These are phyloP conservation scores for Antechinus flavipes DNA, from an alignment of 2,113 vertebrate species.

Conservation along the genomic window DNA sequence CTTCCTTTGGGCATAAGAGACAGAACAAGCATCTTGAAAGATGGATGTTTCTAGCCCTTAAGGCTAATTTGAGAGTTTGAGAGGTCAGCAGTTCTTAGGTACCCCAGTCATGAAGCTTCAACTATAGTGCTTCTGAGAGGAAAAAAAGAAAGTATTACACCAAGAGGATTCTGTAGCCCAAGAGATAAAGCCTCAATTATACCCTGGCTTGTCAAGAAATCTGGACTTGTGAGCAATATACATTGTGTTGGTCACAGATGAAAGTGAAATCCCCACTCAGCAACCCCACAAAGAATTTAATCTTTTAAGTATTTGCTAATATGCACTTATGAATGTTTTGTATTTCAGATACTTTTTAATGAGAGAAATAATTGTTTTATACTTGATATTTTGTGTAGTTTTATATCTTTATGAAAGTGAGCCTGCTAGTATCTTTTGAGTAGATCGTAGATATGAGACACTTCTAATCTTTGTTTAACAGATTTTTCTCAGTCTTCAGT, in stretches of 20 bases:
- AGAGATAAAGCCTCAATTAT: background rate
- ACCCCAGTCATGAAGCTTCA: background rate
- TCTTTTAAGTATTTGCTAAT: background rate
- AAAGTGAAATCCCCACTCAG: background rate
- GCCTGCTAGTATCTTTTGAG: background rate
- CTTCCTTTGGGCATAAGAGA: background rate
- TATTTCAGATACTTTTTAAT: background rate
- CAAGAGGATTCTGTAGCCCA: background rate
- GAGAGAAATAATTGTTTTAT: background rate
- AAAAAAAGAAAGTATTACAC: background rate
- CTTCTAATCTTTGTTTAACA: background rate
- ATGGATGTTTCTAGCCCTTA: background rate
- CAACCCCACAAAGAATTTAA: background rate
- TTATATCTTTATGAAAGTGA: background rate
- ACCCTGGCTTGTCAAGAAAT: background rate
- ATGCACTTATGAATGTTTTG: background rate
- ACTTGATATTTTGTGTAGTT: background rate
- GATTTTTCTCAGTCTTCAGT: background rate
- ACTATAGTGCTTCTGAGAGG: background rate
- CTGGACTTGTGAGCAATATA: background rate
- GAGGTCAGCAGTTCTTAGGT: background rate
- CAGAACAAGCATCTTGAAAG: background rate
- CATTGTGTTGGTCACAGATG: background rate
- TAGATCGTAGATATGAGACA: background rate
- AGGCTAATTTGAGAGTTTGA: background rate